phyloP scores from a whole-genome alignment of 2,113 vertebrate species.

The Scalopus aquaticus region DNA sequence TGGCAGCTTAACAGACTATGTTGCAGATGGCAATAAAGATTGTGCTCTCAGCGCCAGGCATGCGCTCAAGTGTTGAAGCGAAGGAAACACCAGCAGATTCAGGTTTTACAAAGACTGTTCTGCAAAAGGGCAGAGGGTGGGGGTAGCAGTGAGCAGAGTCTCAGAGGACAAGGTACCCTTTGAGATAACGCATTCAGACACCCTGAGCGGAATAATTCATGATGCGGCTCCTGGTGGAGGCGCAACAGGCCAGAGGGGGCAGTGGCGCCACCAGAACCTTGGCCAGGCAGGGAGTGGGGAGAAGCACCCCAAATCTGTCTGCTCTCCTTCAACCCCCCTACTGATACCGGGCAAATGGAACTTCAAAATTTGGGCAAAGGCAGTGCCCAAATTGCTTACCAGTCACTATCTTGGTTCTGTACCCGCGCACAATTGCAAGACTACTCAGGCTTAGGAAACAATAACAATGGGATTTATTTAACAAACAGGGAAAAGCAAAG shows the following conservation, averaged over 20 bases:
- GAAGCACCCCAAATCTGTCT: neutral
- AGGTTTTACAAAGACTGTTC: neutral
- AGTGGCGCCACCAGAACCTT: neutral
- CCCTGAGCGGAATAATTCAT: neutral
- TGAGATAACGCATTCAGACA: neutral
- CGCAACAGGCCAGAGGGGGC: neutral
- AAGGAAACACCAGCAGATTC: neutral
- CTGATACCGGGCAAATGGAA: too few relatives aligned
- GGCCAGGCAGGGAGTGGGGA: too few relatives aligned
- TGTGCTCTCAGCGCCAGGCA: neutral
- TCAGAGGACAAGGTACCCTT: neutral
- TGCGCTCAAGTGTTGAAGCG: neutral
- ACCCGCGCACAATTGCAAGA: too few relatives aligned
- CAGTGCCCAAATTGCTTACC: too few relatives aligned
- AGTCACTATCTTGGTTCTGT: too few relatives aligned
- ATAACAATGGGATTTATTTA: too few relatives aligned
- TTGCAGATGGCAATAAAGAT: neutral
- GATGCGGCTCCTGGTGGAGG: neutral
- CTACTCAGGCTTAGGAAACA: too few relatives aligned
- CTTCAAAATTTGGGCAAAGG: too few relatives aligned
- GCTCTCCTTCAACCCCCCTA: neutral
- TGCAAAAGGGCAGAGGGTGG: too few relatives aligned
- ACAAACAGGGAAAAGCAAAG: too few relatives aligned
- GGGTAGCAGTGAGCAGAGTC: neutral
- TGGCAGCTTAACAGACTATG: neutral